Percentiles rank a stretch among this genome's conserved stretches.
Conservation (phyloP, 2,113 vertebrate species). For the Eurystomus gularis region DNA sequence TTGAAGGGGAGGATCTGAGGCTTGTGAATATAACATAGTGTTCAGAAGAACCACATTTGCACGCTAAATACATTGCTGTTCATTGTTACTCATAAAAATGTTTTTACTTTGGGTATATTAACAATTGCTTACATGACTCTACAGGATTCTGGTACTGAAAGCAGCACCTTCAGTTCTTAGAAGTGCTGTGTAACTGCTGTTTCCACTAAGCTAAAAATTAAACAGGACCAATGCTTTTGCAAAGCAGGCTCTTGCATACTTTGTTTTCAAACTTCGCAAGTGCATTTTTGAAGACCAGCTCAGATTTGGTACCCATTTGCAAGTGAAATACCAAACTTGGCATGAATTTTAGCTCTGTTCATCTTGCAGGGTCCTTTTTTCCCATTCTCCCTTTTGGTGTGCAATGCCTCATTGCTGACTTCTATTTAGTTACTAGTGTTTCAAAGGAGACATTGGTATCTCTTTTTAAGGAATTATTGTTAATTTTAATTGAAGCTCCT, state of each 20-base stretch:
- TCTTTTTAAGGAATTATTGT: slow-evolving; percentile 30
- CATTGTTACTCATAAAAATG: background rate
- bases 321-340: slow-evolving; percentile 27
- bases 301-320: slow-evolving; percentile 26
- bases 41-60: background rate
- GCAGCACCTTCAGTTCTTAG: background rate
- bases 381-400: background rate
- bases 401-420: background rate
- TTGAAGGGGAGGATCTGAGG: background rate
- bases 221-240: background rate
- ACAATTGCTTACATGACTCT: background rate
- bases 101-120: background rate
- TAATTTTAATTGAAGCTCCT: slow-evolving; percentile 55
- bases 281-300: slow-evolving; percentile 12
- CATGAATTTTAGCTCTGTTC: background rate
- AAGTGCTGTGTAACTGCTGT: background rate
- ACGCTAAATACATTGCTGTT: background rate
- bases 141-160: background rate
- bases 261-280: background rate
- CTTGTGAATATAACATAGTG: background rate
- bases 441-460: background rate
- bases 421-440: background rate
- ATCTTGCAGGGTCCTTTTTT: slow-evolving; percentile 1
- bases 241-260: background rate
- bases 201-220: background rate